Evolutionary conservation across 2,113 vertebrate genomes (phyloP).

Genomic region (Nothoprocta perdicaria): DNA sequence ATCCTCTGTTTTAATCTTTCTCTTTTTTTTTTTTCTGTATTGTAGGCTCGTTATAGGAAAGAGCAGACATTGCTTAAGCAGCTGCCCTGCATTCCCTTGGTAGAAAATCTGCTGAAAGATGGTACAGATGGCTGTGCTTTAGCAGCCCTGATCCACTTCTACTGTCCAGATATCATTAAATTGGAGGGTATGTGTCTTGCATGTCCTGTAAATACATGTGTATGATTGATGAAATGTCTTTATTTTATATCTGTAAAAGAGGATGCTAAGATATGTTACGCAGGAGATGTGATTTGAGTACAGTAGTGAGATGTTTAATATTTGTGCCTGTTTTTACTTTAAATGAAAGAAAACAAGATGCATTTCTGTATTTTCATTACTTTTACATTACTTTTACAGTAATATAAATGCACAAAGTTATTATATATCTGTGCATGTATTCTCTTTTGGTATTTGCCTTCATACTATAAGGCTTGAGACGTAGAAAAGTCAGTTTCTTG

Average conservation of each 20-base stretch:
- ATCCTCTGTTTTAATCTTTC: neutral
- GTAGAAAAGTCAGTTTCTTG: neutral
- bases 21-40: neutral
- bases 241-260: neutral
- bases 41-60: conserved; percentile 93
- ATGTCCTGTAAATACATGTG: accelerated
- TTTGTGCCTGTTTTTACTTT: neutral
- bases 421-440: neutral
- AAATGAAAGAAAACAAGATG: neutral
- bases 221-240: neutral
- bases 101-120: conserved; percentile 96
- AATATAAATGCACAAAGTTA: neutral
- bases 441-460: neutral
- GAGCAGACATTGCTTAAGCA: conserved; percentile 87
- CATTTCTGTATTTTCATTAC: neutral
- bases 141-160: conserved; percentile 93
- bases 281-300: neutral
- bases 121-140: conserved; percentile 92
- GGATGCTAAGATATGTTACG: neutral
- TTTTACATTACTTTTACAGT: neutral
- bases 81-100: conserved; percentile 90
- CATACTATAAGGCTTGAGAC: neutral
- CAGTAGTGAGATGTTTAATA: neutral
- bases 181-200: conserved; percentile 78
- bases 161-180: conserved; percentile 89